Evolutionary conservation across 2,888 invertebrate genomes (phyloP), one percentile per base, ranked within the genome.

Genomic region (Athalia rosae): DNA sequence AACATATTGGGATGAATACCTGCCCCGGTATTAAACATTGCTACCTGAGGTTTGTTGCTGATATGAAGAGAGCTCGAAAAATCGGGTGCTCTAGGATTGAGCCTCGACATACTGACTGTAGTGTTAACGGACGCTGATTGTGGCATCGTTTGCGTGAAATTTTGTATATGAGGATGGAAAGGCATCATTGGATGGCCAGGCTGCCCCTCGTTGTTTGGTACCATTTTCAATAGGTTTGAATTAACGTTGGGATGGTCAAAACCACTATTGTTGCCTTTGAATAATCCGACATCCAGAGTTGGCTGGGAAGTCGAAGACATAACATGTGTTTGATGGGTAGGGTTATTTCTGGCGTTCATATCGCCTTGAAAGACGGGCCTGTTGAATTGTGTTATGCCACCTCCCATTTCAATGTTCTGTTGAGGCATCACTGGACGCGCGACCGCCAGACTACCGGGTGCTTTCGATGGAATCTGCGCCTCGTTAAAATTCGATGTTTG

Each of bases 71-170:
- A 90, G 80, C 92, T 92, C 0, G 94, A 93, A 87, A 96, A 96
- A 85, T 95, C 95, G 0, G 96, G 95, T 4, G 96, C 95, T 83
- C 96, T 93, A 0, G 96, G 95, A 90, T 96, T 97, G 59, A 96
- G 91, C 77, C 95, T 93, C 59, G 94, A 93, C 90, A 93, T 92
- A 76, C 91, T 92, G 79, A 92, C 91, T 28, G 92, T 90, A 47
- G 92, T 91, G 79, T 88, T 86, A 79, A 90, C 86, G 82, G 90
- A 85, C 80, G 85, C 83, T 56, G 90, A 81, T 84, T 90, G 85
- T 82, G 87, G 79, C 67, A 85, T 84, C 2, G 88, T 86, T 63
- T 88, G 89, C 4, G 89, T 81, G 74, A 85, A 88, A 63, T 84
- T 88, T 61, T 78, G 77, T 83, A 89, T 87, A 62, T 89, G 88